Evolutionary conservation across 2,797 vertebrate species (phyloP), one percentile per base, ranked within the genome.

Genomic region (Falco novaeseelandiae): DNA sequence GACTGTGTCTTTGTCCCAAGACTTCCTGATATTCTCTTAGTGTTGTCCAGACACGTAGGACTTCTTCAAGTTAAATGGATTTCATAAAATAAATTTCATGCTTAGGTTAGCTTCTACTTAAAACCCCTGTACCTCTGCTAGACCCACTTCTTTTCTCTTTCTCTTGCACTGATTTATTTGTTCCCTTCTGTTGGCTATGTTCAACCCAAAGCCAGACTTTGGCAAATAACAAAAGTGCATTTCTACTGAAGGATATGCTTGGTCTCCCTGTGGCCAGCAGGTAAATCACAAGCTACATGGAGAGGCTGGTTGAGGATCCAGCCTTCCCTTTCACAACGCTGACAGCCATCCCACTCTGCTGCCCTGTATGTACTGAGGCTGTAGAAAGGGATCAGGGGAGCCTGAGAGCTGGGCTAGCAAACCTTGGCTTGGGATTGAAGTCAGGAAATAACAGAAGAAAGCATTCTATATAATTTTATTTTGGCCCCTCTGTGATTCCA

Each of bases 321-420:
- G 1, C 25, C 21, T 85, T 58, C 48, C 40, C 13, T 52, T 85
- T 85, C 55, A 63, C 70, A n/a, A 0, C 5, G 20, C 44, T 54
- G 38, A 10, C 26, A 71, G 10, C 42, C 23, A 18, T 38, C 17
- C 18, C 42, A 69, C 40, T 58, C 15, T 12, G 11, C 30, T 66
- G 36, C 13, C 18, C 20, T 54, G 20, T 38, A 34, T 3, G 1
- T 59, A 49, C 17, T 0, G 1, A 65, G 46, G 11, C 17, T 36
- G 36, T 32, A 70, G 72, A 74, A 66, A 74, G 11, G 29, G 40
- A 26, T 57, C 30, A 44, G 38, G 32, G 42, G 12, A 87, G 16
- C 49, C 49, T 30, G 17, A 79, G 6, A 49, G 34, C 19, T 46
- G 29, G 23, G 36, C 26, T 69, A n/a, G 46, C 6, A 71, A 70